These are phyloP conservation scores for Acanthis flammea DNA, from an alignment of 2,797 vertebrate species.

Conservation along the genomic window DNA sequence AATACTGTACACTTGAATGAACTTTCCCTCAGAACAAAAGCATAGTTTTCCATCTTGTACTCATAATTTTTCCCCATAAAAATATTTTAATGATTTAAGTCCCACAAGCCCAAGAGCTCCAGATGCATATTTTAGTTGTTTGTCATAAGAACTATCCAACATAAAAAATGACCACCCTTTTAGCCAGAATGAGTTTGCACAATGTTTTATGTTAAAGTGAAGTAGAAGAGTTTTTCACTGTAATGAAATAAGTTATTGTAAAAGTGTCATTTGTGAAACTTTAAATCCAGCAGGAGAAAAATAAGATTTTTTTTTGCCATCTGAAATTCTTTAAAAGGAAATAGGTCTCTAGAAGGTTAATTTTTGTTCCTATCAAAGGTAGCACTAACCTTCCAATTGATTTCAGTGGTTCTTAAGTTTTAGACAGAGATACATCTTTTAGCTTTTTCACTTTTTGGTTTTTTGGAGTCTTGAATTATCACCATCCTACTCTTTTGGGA, in stretches of 20 bases:
- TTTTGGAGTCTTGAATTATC: background rate
- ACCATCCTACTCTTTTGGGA: background rate
- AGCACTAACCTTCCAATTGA: background rate
- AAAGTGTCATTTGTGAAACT: background rate
- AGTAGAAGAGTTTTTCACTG: background rate
- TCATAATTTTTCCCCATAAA: conserved; percentile 5
- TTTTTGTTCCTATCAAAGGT: background rate
- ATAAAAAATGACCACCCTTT: conserved; percentile 20
- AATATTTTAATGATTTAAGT: conserved; percentile 51
- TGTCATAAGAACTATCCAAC: conserved; percentile 28
- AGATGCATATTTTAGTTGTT: conserved; percentile 57
- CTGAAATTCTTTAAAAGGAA: background rate
- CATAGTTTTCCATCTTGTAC: background rate
- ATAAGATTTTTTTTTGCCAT: background rate
- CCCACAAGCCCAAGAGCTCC: conserved; percentile 33
- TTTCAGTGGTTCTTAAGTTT: background rate
- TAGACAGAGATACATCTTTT: background rate
- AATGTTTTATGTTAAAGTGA: background rate
- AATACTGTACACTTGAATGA: background rate
- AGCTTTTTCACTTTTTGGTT: background rate
- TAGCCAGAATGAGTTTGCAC: conserved; percentile 32
- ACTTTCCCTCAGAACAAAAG: conserved; percentile 13
- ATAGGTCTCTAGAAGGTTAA: background rate
- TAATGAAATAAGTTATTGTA: background rate
- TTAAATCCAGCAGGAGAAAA: background rate